Evolutionary conservation across 2,113 vertebrate genomes (phyloP).

Genomic region (Corythornis cristatus): DNA sequence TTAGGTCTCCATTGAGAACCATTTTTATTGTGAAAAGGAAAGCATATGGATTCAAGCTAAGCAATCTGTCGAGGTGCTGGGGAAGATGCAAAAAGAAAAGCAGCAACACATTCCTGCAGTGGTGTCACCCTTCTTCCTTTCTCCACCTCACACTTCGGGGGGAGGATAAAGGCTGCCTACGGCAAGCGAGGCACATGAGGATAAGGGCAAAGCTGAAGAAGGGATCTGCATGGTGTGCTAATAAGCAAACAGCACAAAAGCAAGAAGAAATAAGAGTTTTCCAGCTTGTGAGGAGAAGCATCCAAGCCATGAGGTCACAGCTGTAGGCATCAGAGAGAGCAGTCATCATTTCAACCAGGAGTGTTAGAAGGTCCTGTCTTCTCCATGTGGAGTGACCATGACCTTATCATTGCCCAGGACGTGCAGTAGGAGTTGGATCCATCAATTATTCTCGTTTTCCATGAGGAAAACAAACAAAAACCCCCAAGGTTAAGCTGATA

Average conservation of each 20-base stretch:
- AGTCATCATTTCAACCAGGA: fast-evolving
- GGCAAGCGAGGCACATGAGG: neutral
- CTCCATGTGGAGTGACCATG: neutral
- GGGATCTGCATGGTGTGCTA: neutral
- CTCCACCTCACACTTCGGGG: constrained; percentile 17
- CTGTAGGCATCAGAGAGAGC: neutral
- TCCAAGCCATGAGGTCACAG: neutral
- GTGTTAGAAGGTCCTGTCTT: neutral
- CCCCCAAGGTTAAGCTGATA: neutral
- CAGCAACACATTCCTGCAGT: constrained; percentile 35
- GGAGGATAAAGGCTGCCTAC: constrained; percentile 39
- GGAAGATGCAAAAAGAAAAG: constrained; percentile 18
- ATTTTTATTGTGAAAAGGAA: constrained; percentile 1
- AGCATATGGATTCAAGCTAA: constrained; percentile 14
- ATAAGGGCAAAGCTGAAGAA: neutral
- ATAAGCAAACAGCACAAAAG: neutral
- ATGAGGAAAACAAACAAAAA: neutral
- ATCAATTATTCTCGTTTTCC: neutral
- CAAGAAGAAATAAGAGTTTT: neutral
- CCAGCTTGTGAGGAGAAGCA: neutral
- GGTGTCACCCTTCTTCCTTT: constrained; percentile 14
- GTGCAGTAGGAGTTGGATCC: neutral
- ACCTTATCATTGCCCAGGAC: neutral
- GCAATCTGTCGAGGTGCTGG: neutral
- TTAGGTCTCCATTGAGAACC: neutral